Percentiles rank a stretch among this genome's conserved stretches.
phyloP scores from a whole-genome alignment of 2,888 invertebrate species.

The Aplocera efformata region DNA sequence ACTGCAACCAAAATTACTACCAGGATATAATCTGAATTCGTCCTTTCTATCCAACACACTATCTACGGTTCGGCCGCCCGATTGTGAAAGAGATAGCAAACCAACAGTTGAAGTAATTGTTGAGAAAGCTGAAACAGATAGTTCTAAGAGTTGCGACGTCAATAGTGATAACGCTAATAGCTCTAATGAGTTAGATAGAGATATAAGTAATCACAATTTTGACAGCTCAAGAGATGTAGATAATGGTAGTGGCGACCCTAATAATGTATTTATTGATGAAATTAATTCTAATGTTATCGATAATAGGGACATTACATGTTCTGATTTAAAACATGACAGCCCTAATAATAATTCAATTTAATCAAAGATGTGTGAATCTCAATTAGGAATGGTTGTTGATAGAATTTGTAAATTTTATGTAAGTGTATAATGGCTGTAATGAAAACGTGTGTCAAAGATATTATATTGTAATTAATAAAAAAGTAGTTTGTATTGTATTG shows the following conservation, averaged over 20 bases:
- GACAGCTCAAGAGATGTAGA: constrained; percentile 35
- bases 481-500: no score
- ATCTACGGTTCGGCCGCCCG: constrained; percentile 73
- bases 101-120: constrained; percentile 60
- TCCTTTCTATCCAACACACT: constrained; percentile 74
- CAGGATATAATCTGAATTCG: constrained; percentile 76
- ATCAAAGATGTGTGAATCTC: constrained; percentile 53
- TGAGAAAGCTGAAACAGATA: constrained; percentile 56
- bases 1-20: constrained; percentile 85
- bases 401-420: constrained; percentile 9
- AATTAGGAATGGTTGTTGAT: constrained; percentile 25
- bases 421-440: not conserved
- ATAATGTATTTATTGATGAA: constrained; percentile 51
- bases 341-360: constrained; percentile 72
- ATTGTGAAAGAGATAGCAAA: constrained; percentile 52
- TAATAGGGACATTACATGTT: constrained; percentile 48
- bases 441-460: not conserved
- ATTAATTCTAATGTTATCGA: constrained; percentile 70
- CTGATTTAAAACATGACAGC: constrained; percentile 53
- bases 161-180: constrained; percentile 43
- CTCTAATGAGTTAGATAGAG: constrained; percentile 34
- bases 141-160: constrained; percentile 45
- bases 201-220: constrained; percentile 36
- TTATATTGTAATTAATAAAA: no score
- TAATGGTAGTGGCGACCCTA: constrained; percentile 47